phyloP scores from a whole-genome alignment of 1,140 invertebrate species.

The Brachionus sp. region DNA sequence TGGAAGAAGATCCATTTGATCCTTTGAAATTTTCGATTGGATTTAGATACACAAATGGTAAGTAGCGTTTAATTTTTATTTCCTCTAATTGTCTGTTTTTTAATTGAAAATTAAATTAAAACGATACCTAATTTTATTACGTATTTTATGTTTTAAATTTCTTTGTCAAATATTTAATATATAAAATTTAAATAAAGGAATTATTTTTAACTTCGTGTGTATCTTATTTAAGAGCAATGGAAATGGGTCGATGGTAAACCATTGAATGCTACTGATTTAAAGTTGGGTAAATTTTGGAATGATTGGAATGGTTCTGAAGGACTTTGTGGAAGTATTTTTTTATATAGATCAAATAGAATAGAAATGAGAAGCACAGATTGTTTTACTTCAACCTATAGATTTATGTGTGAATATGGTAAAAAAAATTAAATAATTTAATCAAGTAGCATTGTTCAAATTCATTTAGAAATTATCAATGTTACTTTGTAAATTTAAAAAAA shows the following conservation, averaged over 20 bases:
- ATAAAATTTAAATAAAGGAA: too few relatives aligned
- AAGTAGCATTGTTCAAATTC: background rate
- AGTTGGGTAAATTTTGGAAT: background rate
- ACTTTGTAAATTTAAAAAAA: background rate
- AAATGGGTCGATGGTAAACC: background rate
- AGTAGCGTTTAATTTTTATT: background rate
- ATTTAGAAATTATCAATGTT: background rate
- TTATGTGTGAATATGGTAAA: constrained; percentile 45
- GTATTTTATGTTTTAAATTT: background rate
- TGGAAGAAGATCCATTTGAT: constrained; percentile 4
- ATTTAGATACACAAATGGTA: constrained; percentile 38
- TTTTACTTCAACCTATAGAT: constrained; percentile 11
- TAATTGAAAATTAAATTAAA: background rate
- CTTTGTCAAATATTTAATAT: too few relatives aligned
- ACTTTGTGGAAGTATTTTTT: constrained; percentile 28
- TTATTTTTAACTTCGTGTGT: too few relatives aligned
- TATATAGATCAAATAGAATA: background rate
- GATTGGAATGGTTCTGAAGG: constrained; percentile 33
- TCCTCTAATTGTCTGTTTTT: background rate
- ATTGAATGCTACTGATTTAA: background rate
- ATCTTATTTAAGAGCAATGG: background rate
- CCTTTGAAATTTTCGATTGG: constrained; percentile 31
- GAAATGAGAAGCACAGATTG: constrained; percentile 28
- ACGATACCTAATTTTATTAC: background rate
- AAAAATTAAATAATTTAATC: background rate